Conservation (phyloP, 2,888 invertebrate species). For the Pollenia angustigena region DNA sequence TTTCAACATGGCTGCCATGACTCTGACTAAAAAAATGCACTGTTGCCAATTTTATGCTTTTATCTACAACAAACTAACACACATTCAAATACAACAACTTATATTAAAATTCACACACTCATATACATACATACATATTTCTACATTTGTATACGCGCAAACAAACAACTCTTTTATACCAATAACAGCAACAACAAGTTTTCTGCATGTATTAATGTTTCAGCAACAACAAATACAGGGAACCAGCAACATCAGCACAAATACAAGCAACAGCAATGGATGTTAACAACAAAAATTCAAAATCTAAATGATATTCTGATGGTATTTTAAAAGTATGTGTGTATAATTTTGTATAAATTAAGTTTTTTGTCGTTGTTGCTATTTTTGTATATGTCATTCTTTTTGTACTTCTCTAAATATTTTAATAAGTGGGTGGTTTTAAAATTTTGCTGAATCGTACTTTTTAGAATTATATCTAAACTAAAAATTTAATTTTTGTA, state of each 20-base stretch:
- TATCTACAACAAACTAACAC: slow-evolving; percentile 56
- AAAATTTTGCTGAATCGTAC: slow-evolving; percentile 7
- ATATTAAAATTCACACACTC: not conserved
- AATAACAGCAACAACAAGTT: slow-evolving; percentile 51
- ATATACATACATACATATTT: not conserved
- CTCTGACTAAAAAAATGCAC: slow-evolving; percentile 66
- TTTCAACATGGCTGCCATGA: slow-evolving; percentile 72
- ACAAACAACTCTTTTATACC: slow-evolving; percentile 59
- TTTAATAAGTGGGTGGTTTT: slow-evolving; percentile 19
- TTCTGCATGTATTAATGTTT: slow-evolving; percentile 63
- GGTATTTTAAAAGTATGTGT: slow-evolving; percentile 59
- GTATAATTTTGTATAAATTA: slow-evolving; percentile 12
- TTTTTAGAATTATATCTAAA: too few relatives aligned
- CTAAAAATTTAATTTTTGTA: too few relatives aligned
- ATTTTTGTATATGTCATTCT: slow-evolving; percentile 33
- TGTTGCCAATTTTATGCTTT: slow-evolving; percentile 74
- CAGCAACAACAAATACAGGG: slow-evolving; percentile 51
- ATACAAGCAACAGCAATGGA: slow-evolving; percentile 55
- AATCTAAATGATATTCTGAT: slow-evolving; percentile 68
- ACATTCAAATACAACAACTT: not conserved
- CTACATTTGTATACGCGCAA: slow-evolving; percentile 42
- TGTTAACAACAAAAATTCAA: slow-evolving; percentile 40
- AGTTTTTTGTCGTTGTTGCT: slow-evolving; percentile 7
- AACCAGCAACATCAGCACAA: slow-evolving; percentile 41
- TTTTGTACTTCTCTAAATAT: slow-evolving; percentile 25